These are phyloP conservation scores for Buathra laborator DNA, from an alignment of 2,888 invertebrate genomes.

Conservation along the genomic window DNA sequence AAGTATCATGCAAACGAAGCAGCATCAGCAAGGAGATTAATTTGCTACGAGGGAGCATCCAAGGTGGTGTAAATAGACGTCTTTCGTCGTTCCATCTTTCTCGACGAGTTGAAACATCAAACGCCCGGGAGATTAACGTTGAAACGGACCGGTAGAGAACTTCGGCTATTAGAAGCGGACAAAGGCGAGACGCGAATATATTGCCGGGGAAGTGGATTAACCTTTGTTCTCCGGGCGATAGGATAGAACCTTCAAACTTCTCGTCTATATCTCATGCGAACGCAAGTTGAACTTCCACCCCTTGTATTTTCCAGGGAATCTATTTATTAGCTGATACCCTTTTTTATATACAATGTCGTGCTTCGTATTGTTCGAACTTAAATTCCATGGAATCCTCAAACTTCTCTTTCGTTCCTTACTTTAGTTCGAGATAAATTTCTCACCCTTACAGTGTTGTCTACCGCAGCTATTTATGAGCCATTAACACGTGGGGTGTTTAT, in stretches of 20 bases:
- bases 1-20: conserved; percentile 63
- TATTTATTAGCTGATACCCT: background rate
- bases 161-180: conserved; percentile 27
- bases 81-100: conserved; percentile 6
- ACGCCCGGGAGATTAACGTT: conserved; percentile 16
- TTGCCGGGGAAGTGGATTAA: conserved; percentile 43
- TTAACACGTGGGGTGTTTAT: too few relatives aligned
- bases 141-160: background rate
- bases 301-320: background rate
- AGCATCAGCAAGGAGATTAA: conserved; percentile 26
- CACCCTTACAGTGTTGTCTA: too few relatives aligned
- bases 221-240: conserved; percentile 35
- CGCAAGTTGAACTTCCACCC: conserved; percentile 10
- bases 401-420: too few relatives aligned
- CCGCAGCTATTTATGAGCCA: too few relatives aligned
- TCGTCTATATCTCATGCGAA: background rate
- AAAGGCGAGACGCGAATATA: conserved; percentile 49
- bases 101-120: conserved; percentile 1
- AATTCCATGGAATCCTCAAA: too few relatives aligned
- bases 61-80: conserved; percentile 15
- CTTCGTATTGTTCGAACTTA: too few relatives aligned
- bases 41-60: conserved; percentile 41
- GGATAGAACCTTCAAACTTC: background rate
- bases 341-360: too few relatives aligned
- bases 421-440: too few relatives aligned